Evolutionary conservation across 2,888 invertebrate species (phyloP).

Genomic region (Agriopis marginaria): DNA sequence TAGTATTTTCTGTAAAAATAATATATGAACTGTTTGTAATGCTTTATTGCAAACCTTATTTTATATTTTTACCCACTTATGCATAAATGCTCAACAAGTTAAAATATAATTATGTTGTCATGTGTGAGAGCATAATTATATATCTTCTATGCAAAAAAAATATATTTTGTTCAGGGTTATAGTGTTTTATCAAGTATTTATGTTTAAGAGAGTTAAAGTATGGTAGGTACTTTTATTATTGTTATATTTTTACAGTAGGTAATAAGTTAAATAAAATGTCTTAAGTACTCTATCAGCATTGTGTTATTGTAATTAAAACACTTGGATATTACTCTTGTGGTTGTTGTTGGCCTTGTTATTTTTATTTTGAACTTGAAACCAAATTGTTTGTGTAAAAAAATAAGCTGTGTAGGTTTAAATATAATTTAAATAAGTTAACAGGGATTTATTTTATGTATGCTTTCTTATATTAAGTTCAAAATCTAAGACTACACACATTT

Average conservation of each 20-base stretch:
- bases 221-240: neutral
- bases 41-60: neutral
- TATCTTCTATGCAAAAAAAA: no score
- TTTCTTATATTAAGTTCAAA: neutral
- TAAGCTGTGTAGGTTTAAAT: constrained; percentile 38
- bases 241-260: constrained; percentile 10
- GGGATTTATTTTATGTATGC: constrained; percentile 44
- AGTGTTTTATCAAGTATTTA: no score
- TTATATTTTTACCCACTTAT: neutral
- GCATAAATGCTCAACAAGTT: no score
- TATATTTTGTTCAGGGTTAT: no score
- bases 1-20: constrained; percentile 21
- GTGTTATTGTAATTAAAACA: constrained; percentile 42
- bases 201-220: neutral
- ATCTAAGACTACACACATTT: neutral
- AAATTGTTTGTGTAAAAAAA: constrained; percentile 56
- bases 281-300: neutral
- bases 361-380: constrained; percentile 51
- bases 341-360: constrained; percentile 56
- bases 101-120: no score
- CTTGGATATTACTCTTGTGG: constrained; percentile 54
- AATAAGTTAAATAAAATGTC: neutral
- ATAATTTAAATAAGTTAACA: constrained; percentile 44
- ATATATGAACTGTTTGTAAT: constrained; percentile 31
- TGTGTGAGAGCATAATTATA: no score